Base-by-base conservation (phyloP, 2,797 vertebrate genomes). In the Tapirus indicus region DNA sequence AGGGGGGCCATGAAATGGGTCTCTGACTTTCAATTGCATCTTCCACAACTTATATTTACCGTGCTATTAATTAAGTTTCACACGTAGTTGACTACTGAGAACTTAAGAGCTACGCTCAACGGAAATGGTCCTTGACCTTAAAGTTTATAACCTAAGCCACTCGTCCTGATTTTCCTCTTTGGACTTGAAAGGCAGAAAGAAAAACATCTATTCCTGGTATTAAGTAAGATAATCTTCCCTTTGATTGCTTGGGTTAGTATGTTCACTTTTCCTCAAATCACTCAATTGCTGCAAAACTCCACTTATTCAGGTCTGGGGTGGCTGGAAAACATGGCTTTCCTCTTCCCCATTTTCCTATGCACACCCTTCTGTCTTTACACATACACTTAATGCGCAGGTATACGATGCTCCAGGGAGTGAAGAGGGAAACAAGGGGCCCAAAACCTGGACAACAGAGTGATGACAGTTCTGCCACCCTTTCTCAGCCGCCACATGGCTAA, bases 21-120 rank as follows among this genome's bases (percentile, higher is more conserved):
- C 80, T 87, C 84, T 49, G 44, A 71, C 52, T 88, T 96, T 62
- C 71, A 71, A 7, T 66, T 2, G 0, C 58, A 27, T 87, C 82
- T 88, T 80, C 60, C 25, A 32, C 82, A 85, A 74, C 44, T 85
- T 58, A 16, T 83, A 56, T 74, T 96, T 86, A 92, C 47, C 62
- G 3, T 64, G 66, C 88, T 90, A 47, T 82, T 95, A 88, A 91
- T 79, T 86, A 88, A 44, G 47, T 52, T 93, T 94, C 86, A 77
- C 38, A 35, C 9, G 7, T 64, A 38, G 47, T 38, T 56, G 17
- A 58, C 44, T 52, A 27, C 69, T 60, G 66, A 85, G 88, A 96
- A 72, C 69, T 83, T 52, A 38, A 96, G 86, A 96, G 52, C 87
- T 79, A 64, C 56, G 12, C 20, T 77, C 35, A 75, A 47, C 84